Conservation (phyloP, 2,888 invertebrate genomes). For the Tachina lurida region DNA sequence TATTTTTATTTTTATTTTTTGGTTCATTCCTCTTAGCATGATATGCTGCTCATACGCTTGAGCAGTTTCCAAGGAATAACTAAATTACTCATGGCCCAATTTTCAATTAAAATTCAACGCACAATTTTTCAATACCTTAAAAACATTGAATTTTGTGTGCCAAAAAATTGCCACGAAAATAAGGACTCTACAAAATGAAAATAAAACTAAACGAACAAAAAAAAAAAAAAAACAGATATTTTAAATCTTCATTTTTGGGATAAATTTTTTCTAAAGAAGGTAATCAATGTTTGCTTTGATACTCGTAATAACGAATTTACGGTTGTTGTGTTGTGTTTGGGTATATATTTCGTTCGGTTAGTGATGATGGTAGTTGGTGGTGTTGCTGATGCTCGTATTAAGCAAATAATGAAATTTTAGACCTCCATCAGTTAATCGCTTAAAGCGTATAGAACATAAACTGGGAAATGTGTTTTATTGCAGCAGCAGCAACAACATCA, state of each 20-base stretch:
- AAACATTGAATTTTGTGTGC: constrained; percentile 55
- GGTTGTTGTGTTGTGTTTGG: constrained; percentile 46
- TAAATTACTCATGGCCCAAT: constrained; percentile 75
- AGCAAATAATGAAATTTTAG: constrained; percentile 78
- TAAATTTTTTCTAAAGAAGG: constrained; percentile 48
- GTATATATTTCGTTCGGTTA: constrained; percentile 50
- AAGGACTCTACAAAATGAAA: constrained; percentile 25
- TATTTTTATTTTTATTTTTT: background rate
- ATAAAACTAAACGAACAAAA: background rate
- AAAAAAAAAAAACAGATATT: constrained; percentile 34
- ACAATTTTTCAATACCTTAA: constrained; percentile 75
- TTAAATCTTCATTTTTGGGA: constrained; percentile 47
- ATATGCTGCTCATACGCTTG: constrained; percentile 32
- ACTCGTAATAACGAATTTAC: constrained; percentile 71
- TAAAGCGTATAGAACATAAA: constrained; percentile 73
- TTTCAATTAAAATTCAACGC: constrained; percentile 76
- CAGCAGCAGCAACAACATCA: constrained; percentile 21
- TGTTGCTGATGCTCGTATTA: constrained; percentile 66
- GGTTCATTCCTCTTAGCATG: background rate
- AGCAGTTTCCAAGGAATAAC: constrained; percentile 61
- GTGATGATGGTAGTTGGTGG: constrained; percentile 53
- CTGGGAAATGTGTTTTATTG: constrained; percentile 60
- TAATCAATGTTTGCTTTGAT: constrained; percentile 67
- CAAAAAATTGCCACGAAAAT: constrained; percentile 39
- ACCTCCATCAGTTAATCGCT: constrained; percentile 76